Evolutionary conservation across 2,888 invertebrate species (phyloP).

Genomic region (Scaptomyza flava): DNA sequence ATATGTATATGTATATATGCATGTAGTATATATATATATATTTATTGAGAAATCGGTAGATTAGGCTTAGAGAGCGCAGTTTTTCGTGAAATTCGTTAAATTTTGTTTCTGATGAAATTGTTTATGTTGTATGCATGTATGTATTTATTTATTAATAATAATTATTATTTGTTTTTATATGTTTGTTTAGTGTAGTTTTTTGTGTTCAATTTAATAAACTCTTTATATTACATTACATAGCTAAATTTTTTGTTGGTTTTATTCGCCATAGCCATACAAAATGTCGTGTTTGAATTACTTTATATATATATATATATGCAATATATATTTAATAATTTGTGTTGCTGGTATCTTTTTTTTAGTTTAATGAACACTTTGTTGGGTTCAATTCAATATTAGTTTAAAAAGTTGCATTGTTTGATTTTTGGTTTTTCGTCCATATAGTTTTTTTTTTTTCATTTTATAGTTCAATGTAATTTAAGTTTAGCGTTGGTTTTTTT

Average conservation of each 20-base stretch:
- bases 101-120: constrained; percentile 47
- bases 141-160: constrained; percentile 19
- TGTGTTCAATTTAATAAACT: constrained; percentile 68
- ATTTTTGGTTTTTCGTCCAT: constrained; percentile 23
- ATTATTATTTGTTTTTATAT: constrained; percentile 21
- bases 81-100: constrained; percentile 67
- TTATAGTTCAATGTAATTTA: constrained; percentile 50
- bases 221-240: constrained; percentile 73
- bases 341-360: constrained; percentile 51
- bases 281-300: constrained; percentile 55
- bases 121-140: constrained; percentile 17
- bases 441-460: constrained; percentile 45
- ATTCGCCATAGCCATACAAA: constrained; percentile 71
- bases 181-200: constrained; percentile 35
- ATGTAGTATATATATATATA: constrained; percentile 38
- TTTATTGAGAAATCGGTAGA: constrained; percentile 58
- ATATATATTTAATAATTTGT: constrained; percentile 33
- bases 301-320: constrained; percentile 12
- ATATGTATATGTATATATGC: constrained; percentile 47
- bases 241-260: constrained; percentile 54
- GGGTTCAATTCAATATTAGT: constrained; percentile 82
- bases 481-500: constrained; percentile 69
- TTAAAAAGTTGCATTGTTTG: constrained; percentile 64
- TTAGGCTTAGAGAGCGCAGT: constrained; percentile 61
- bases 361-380: constrained; percentile 83